phyloP scores from a whole-genome alignment of 2,888 invertebrate genomes.

The Lysandra coridon region DNA sequence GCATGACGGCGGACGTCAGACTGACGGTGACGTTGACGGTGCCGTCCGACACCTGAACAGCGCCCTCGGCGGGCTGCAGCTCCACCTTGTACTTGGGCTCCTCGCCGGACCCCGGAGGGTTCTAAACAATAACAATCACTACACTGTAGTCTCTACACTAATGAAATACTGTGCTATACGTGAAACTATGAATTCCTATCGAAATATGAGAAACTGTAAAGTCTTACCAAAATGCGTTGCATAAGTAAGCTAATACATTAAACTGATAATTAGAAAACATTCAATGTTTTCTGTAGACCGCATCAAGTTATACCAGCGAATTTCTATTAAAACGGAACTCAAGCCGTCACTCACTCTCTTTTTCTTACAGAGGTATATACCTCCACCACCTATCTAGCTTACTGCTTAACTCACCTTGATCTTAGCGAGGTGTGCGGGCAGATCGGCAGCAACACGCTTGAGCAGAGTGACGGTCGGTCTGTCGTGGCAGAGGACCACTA shows the following conservation, averaged over 20 bases:
- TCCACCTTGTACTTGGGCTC: constrained; percentile 88
- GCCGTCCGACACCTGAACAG: constrained; percentile 90
- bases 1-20: constrained; percentile 95
- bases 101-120: constrained; percentile 57
- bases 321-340: no score
- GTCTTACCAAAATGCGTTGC: no score
- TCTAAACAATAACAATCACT: neutral
- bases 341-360: no score
- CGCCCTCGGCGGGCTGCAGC: constrained; percentile 91
- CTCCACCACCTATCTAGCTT: no score
- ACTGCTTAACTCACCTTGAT: constrained; percentile 59
- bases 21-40: constrained; percentile 91
- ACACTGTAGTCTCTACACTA: constrained; percentile 16
- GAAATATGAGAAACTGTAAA: no score
- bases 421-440: constrained; percentile 88
- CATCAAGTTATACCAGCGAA: no score
- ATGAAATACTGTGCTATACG: no score
- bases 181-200: no score
- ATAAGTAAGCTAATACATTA: no score
- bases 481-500: constrained; percentile 97
- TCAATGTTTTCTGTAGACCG: no score
- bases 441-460: constrained; percentile 90
- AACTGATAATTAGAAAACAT: no score
- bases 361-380: no score
- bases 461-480: constrained; percentile 94